Percentiles rank a stretch among this genome's conserved stretches.
These are phyloP conservation scores for Chelonus insularis DNA, from an alignment of 1,140 invertebrate genomes.

Conservation along the genomic window DNA sequence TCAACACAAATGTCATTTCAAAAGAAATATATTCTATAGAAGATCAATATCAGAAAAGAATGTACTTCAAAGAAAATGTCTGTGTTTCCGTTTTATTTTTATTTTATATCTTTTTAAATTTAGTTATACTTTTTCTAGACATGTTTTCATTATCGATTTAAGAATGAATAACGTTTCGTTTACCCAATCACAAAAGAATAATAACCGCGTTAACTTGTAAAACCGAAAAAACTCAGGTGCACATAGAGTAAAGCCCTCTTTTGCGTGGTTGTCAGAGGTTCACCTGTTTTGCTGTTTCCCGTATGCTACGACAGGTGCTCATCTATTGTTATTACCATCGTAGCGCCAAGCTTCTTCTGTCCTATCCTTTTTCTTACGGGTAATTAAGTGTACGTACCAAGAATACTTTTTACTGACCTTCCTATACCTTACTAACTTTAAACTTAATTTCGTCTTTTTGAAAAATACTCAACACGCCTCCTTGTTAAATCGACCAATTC, in stretches of 20 bases:
- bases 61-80: not conserved
- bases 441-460: no score
- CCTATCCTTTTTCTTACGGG: no score
- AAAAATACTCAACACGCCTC: no score
- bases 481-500: no score
- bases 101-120: not conserved
- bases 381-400: no score
- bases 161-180: constrained; percentile 1
- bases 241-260: constrained; percentile 20
- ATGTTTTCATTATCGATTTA: not conserved
- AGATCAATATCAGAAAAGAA: not conserved
- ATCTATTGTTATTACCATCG: constrained; percentile 23
- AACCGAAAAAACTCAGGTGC: constrained; percentile 41
- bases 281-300: constrained; percentile 59
- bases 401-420: no score
- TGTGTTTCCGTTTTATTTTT: not conserved
- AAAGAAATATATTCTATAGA: constrained; percentile 2
- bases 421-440: no score
- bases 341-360: not conserved
- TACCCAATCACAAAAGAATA: constrained; percentile 22
- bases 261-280: constrained; percentile 33
- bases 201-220: constrained; percentile 47
- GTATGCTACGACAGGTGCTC: constrained; percentile 52
- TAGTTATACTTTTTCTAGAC: not conserved
- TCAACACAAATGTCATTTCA: constrained; percentile 12